These are phyloP conservation scores for Ophiodon elongatus DNA, from an alignment of 2,113 vertebrate genomes.

Conservation along the genomic window DNA sequence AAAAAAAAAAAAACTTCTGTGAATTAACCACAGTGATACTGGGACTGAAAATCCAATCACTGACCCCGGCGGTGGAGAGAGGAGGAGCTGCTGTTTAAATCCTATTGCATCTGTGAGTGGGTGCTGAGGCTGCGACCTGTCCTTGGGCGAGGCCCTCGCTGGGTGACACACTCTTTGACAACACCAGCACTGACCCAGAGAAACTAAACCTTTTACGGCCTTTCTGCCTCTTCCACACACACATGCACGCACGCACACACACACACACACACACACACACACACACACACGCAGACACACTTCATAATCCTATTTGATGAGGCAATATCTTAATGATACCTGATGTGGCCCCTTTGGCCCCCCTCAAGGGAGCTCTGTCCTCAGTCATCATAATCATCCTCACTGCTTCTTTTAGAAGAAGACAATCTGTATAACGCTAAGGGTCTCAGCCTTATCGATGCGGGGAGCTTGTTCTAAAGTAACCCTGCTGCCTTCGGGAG, in stretches of 20 bases:
- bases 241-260: constrained; percentile 21
- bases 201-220: constrained; percentile 80
- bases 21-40: constrained; percentile 59
- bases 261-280: constrained; percentile 30
- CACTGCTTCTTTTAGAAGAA: constrained; percentile 51
- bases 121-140: constrained; percentile 71
- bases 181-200: constrained; percentile 71
- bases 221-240: constrained; percentile 39
- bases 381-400: constrained; percentile 72
- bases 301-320: constrained; percentile 83
- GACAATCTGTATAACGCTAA: constrained; percentile 48
- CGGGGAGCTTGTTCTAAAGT: constrained; percentile 3
- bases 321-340: constrained; percentile 86
- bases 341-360: constrained; percentile 65
- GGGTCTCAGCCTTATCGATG: constrained; percentile 25
- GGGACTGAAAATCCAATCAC: constrained; percentile 72
- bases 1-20: constrained; percentile 41
- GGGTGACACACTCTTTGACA: constrained; percentile 59
- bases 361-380: constrained; percentile 63
- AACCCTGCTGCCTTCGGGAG: constrained; percentile 1
- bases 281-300: constrained; percentile 25
- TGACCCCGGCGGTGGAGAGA: constrained; percentile 12
- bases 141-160: constrained; percentile 73
- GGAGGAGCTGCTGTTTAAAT: constrained; percentile 70
- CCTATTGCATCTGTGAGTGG: constrained; percentile 69